These are phyloP conservation scores for Brachionus calyciflorus DNA, from an alignment of 1,140 invertebrate genomes.

Conservation along the genomic window DNA sequence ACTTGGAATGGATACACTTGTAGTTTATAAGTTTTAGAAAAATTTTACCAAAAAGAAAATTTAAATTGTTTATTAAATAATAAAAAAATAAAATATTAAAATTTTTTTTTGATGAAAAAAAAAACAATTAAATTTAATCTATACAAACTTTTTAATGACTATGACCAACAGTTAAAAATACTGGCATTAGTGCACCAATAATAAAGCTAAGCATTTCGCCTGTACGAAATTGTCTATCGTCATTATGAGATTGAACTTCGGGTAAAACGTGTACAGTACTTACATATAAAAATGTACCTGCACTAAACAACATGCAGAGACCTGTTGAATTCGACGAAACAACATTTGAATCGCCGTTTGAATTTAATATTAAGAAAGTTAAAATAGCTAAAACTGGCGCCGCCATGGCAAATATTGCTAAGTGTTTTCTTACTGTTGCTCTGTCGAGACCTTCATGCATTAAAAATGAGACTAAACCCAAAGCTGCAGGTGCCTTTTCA, in stretches of 20 bases:
- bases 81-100: background rate
- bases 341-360: slow-evolving; percentile 64
- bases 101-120: background rate
- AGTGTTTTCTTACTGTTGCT: slow-evolving; percentile 78
- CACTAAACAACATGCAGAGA: slow-evolving; percentile 95
- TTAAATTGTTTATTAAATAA: background rate
- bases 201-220: slow-evolving; percentile 78
- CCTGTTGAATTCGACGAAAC: slow-evolving; percentile 85
- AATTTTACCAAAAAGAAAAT: too few species aligned
- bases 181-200: slow-evolving; percentile 76
- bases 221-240: slow-evolving; percentile 59
- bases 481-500: slow-evolving; percentile 92
- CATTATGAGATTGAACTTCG: slow-evolving; percentile 70
- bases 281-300: slow-evolving; percentile 96
- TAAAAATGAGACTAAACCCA: slow-evolving; percentile 93
- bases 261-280: slow-evolving; percentile 96
- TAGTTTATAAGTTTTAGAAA: too few species aligned
- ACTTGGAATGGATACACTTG: too few species aligned
- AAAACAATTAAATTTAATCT: background rate
- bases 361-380: slow-evolving; percentile 86
- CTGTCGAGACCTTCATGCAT: slow-evolving; percentile 89
- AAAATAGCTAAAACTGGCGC: slow-evolving; percentile 84
- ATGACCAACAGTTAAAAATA: slow-evolving; percentile 83
- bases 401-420: slow-evolving; percentile 87
- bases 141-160: slow-evolving; percentile 66